phyloP scores from a whole-genome alignment of 2,797 vertebrate species.

The Rhabdomys pumilio region DNA sequence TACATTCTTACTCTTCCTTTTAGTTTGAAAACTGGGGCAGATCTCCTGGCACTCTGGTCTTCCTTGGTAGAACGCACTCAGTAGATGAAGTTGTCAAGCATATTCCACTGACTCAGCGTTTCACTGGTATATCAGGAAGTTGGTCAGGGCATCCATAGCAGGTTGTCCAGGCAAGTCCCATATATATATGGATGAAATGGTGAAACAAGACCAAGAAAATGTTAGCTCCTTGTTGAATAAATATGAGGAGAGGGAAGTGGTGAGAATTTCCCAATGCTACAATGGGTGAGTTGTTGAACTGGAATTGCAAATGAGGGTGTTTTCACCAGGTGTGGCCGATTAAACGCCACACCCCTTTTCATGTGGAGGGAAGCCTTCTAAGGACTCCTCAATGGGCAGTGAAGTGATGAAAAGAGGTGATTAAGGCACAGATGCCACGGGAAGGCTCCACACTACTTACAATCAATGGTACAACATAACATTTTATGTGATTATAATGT shows the following conservation, averaged over 20 bases:
- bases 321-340: constrained; percentile 51
- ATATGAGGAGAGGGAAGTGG: constrained; percentile 59
- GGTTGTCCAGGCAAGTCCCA: background rate
- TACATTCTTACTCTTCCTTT: background rate
- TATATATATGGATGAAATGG: background rate
- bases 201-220: constrained; percentile 27
- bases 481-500: constrained; percentile 85
- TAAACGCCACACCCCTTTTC: constrained; percentile 74
- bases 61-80: constrained; percentile 41
- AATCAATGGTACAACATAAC: constrained; percentile 77
- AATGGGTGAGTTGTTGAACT: constrained; percentile 75
- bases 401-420: constrained; percentile 69
- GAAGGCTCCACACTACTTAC: constrained; percentile 77
- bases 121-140: background rate
- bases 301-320: constrained; percentile 78
- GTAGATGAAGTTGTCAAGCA: background rate
- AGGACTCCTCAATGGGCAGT: constrained; percentile 64
- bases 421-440: constrained; percentile 78
- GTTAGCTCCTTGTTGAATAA: constrained; percentile 36
- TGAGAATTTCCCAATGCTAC: constrained; percentile 54
- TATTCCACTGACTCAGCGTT: background rate
- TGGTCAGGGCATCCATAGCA: background rate
- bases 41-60: background rate
- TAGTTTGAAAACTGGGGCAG: background rate
- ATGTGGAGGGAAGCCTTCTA: constrained; percentile 65